phyloP scores from a whole-genome alignment of 2,797 vertebrate genomes.

The Gorsachius magnificus region DNA sequence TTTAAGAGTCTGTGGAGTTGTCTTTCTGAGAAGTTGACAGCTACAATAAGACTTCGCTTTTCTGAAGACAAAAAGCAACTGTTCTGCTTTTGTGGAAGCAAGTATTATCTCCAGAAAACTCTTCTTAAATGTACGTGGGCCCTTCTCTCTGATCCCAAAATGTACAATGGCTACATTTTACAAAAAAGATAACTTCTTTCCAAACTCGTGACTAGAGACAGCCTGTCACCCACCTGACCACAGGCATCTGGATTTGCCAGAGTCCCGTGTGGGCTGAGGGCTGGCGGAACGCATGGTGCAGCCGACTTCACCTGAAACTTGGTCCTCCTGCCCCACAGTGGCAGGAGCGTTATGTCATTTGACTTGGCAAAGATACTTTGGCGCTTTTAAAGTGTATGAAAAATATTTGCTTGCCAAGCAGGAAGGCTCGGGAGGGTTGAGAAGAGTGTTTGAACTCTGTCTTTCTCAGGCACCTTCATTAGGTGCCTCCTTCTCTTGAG shows the following conservation, averaged over 20 bases:
- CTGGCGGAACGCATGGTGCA: neutral
- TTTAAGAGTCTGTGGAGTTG: neutral
- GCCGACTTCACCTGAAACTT: neutral
- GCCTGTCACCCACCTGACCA: neutral
- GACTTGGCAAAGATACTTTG: neutral
- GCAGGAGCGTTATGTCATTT: neutral
- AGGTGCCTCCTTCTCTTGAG: neutral
- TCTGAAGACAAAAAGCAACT: constrained; percentile 41
- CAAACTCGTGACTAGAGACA: neutral
- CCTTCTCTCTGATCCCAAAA: neutral
- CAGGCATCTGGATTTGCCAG: neutral
- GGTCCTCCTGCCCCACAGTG: neutral
- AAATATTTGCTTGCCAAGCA: neutral
- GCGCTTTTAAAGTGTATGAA: neutral
- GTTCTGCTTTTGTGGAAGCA: constrained; percentile 18
- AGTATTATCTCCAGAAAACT: constrained; percentile 6
- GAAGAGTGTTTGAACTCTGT: neutral
- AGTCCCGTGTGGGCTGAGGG: neutral
- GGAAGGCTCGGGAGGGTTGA: neutral
- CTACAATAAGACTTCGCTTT: neutral
- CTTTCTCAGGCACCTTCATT: neutral
- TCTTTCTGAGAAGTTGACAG: neutral
- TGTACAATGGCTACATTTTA: constrained; percentile 19
- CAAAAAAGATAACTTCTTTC: neutral
- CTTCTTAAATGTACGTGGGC: constrained; percentile 3